Conservation (phyloP, 2,888 invertebrate genomes). For the Macroteleia sp. region DNA sequence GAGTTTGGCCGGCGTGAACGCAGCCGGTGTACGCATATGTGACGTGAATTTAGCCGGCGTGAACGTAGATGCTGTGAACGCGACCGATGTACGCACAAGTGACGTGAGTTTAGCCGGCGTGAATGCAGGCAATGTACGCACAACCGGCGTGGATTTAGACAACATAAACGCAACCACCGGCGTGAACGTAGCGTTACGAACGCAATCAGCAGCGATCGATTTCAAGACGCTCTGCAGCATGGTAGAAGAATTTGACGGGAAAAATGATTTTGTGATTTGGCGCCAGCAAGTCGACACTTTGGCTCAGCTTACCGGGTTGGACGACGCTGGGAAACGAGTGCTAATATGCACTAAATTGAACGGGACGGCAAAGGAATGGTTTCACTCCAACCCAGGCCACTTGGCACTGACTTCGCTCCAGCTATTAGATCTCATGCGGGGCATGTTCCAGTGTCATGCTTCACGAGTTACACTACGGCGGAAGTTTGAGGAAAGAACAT, state of each 20-base stretch:
- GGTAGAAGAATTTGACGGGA: neutral
- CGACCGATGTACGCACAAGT: no score
- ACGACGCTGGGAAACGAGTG: neutral
- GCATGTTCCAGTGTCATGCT: slow-evolving; percentile 4
- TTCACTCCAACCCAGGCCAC: neutral
- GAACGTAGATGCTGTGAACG: no score
- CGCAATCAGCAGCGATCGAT: no score
- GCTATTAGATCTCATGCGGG: neutral
- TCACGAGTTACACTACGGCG: slow-evolving; percentile 1
- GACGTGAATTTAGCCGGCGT: no score
- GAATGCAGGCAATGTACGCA: no score
- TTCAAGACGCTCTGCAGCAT: neutral
- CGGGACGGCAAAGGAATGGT: slow-evolving; percentile 1
- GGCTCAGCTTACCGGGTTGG: neutral
- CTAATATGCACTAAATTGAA: neutral
- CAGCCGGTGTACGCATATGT: no score
- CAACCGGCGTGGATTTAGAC: no score
- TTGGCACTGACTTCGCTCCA: neutral
- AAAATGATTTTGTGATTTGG: neutral
- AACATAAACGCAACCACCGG: no score
- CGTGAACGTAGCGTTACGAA: no score
- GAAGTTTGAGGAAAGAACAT: neutral
- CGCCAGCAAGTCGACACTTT: neutral
- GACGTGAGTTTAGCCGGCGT: no score
- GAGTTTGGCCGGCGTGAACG: no score